These are phyloP conservation scores for Apodemia zela DNA, from an alignment of 2,888 invertebrate species.

Conservation along the genomic window DNA sequence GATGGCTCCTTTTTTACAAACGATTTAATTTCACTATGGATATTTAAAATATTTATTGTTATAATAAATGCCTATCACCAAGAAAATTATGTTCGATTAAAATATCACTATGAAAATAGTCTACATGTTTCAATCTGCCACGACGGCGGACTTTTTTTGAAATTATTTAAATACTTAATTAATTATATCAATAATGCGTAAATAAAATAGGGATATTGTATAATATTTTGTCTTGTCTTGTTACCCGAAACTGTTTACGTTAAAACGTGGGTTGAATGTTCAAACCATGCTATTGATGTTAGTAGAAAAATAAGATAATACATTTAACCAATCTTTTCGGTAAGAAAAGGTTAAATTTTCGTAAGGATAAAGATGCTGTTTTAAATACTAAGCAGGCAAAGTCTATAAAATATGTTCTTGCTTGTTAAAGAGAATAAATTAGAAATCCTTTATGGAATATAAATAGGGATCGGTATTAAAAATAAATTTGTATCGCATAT, in stretches of 20 bases:
- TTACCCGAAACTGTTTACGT: background rate
- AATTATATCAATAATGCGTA: too few species aligned
- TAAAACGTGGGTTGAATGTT: background rate
- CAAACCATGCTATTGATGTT: background rate
- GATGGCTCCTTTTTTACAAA: too few species aligned
- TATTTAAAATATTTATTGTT: too few species aligned
- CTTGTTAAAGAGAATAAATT: constrained; percentile 7
- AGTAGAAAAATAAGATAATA: background rate
- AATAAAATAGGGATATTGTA: too few species aligned
- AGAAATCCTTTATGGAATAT: background rate
- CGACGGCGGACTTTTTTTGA: too few species aligned
- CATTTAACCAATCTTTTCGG: too few species aligned
- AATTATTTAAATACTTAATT: too few species aligned
- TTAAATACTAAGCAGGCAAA: background rate
- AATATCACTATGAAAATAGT: too few species aligned
- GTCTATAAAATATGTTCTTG: background rate
- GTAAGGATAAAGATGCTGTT: background rate
- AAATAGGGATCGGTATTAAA: background rate
- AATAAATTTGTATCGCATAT: background rate
- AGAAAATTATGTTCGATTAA: too few species aligned
- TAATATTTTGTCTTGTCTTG: background rate
- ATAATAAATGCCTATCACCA: too few species aligned
- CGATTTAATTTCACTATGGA: too few species aligned
- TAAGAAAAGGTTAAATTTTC: background rate
- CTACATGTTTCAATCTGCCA: too few species aligned